Percentiles rank a stretch among this genome's conserved stretches.
phyloP scores from a whole-genome alignment of 2,113 vertebrate genomes.

The Microtus montanus region DNA sequence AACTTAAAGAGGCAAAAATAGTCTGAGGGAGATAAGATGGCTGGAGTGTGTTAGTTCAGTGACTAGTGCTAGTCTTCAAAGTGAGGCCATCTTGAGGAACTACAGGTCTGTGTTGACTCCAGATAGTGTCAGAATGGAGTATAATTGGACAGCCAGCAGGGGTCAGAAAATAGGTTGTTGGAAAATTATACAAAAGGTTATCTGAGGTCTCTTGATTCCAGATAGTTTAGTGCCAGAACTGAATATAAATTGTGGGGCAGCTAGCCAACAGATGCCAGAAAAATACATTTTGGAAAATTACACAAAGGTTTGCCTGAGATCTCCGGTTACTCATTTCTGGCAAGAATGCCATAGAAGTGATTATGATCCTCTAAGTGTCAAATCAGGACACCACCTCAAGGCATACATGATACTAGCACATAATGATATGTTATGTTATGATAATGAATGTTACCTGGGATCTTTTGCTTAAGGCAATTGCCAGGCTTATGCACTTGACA shows the following conservation, averaged over 20 bases:
- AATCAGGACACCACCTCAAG: not conserved
- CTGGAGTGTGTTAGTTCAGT: not conserved
- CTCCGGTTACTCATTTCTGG: not conserved
- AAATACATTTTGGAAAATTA: constrained; percentile 26
- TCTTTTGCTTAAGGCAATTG: not conserved
- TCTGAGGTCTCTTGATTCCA: not conserved
- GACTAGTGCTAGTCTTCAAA: not conserved
- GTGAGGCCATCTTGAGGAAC: too few species aligned
- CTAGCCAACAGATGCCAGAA: not conserved
- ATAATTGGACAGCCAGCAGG: not conserved
- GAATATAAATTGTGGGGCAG: not conserved
- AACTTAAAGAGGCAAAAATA: not conserved
- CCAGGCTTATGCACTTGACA: not conserved
- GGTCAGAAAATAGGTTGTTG: not conserved
- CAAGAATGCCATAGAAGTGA: not conserved
- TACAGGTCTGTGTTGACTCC: not conserved
- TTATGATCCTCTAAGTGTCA: not conserved
- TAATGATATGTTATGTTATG: too few species aligned
- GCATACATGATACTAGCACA: not conserved
- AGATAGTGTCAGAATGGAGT: not conserved
- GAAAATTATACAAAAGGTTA: not conserved
- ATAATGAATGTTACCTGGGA: constrained; percentile 4
- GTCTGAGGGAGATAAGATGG: not conserved
- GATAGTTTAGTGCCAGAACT: not conserved
- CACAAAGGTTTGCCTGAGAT: not conserved